These are phyloP conservation scores for Callionymus lyra DNA, from an alignment of 2,113 vertebrate genomes.

Conservation along the genomic window DNA sequence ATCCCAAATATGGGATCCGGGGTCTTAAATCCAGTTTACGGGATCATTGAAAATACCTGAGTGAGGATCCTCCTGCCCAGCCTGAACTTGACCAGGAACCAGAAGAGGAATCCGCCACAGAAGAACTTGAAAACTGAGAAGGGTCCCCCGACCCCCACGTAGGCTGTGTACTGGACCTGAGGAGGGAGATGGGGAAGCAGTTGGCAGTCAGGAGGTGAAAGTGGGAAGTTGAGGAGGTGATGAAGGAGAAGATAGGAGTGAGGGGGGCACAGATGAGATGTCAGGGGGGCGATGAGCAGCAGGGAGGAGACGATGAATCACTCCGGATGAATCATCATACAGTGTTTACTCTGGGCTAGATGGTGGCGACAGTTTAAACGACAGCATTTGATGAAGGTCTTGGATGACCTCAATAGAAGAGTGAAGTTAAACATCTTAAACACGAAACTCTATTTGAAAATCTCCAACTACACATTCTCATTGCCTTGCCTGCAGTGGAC, in stretches of 20 bases:
- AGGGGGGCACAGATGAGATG: conserved; percentile 12
- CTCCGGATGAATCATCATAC: conserved; percentile 34
- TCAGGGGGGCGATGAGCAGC: conserved; percentile 28
- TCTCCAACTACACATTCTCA: too few relatives aligned
- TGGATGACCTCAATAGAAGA: too few relatives aligned
- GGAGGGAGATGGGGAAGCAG: background rate
- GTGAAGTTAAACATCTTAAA: too few relatives aligned
- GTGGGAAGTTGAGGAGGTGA: background rate
- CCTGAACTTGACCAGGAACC: conserved; percentile 74
- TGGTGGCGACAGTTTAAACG: conserved; percentile 17
- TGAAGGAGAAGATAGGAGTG: background rate
- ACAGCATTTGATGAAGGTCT: conserved; percentile 26
- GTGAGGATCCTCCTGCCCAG: conserved; percentile 77
- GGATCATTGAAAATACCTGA: conserved; percentile 53
- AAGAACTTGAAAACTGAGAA: conserved; percentile 71
- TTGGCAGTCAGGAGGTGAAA: background rate
- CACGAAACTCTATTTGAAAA: too few relatives aligned
- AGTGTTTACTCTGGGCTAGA: conserved; percentile 12
- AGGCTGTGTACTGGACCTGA: conserved; percentile 77
- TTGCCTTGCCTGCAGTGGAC: too few relatives aligned
- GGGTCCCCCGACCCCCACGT: conserved; percentile 65
- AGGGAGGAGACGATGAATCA: conserved; percentile 23
- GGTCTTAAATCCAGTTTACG: too few relatives aligned
- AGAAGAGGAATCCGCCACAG: conserved; percentile 75
- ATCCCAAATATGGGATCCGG: too few relatives aligned